Percentiles rank a stretch among this genome's conserved stretches.
Conservation (phyloP, 2,888 invertebrate genomes). For the Chironomus riparius region DNA sequence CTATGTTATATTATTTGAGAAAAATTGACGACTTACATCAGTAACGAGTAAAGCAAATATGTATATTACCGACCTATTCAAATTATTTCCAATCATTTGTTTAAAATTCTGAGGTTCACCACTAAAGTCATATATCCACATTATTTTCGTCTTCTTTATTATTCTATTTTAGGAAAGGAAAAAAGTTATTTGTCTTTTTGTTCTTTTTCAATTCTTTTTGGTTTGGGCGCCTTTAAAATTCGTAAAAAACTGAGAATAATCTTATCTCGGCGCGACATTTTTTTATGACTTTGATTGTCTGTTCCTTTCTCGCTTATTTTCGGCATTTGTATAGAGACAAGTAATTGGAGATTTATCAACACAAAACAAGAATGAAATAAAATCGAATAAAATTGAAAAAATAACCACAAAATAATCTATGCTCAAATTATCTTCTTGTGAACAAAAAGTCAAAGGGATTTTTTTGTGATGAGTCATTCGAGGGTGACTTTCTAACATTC, state of each 20-base stretch:
- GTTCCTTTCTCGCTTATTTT: neutral
- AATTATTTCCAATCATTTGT: too few relatives aligned
- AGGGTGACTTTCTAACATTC: neutral
- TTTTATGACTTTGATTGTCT: constrained; percentile 27
- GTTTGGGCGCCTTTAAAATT: constrained; percentile 29
- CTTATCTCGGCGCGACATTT: constrained; percentile 31
- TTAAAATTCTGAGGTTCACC: too few relatives aligned
- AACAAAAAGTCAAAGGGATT: neutral
- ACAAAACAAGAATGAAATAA: neutral
- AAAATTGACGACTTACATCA: too few relatives aligned
- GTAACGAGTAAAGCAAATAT: too few relatives aligned
- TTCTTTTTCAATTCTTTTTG: neutral
- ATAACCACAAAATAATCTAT: neutral
- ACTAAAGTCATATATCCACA: too few relatives aligned
- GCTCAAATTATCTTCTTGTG: neutral
- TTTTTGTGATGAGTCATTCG: constrained; percentile 9
- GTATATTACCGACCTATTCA: too few relatives aligned
- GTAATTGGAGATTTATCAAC: neutral
- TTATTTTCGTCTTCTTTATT: too few relatives aligned
- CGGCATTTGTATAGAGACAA: neutral
- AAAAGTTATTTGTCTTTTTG: neutral
- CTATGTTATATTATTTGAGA: too few relatives aligned
- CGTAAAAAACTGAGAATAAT: constrained; percentile 20
- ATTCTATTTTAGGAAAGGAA: too few relatives aligned
- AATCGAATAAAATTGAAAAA: neutral